Evolutionary conservation across 1,140 invertebrate genomes (phyloP).

Genomic region (Bathynomus jamesi): DNA sequence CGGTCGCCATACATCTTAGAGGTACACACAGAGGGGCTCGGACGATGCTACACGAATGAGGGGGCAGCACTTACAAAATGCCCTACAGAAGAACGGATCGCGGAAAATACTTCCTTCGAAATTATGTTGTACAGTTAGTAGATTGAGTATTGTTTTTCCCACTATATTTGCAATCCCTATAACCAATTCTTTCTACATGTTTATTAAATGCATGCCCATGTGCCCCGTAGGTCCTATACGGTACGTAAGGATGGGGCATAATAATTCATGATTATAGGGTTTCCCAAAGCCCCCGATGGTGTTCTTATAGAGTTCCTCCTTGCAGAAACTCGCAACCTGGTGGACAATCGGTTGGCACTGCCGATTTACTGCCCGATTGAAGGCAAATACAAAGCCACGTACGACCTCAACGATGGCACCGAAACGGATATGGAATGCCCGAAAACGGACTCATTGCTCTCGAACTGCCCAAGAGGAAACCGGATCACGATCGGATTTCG

Average conservation of each 20-base stretch:
- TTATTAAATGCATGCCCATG: no score
- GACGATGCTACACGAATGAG: conserved; percentile 57
- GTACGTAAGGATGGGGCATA: no score
- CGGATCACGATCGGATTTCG: conserved; percentile 52
- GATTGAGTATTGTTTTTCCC: no score
- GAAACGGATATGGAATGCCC: conserved; percentile 50
- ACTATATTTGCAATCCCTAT: no score
- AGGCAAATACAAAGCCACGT: conserved; percentile 56
- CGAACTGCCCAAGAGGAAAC: conserved; percentile 57
- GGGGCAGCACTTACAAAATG: conserved; percentile 54
- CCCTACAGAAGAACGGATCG: conserved; percentile 46
- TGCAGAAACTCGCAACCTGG: background rate
- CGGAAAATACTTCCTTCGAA: conserved; percentile 43
- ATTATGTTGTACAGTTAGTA: conserved; percentile 52
- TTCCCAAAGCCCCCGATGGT: no score
- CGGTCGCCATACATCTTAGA: conserved; percentile 56
- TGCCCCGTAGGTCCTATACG: no score
- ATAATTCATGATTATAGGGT: no score
- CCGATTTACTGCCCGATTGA: conserved; percentile 60
- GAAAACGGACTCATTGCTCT: conserved; percentile 52
- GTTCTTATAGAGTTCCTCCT: no score
- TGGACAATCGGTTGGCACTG: conserved; percentile 9
- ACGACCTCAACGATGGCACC: conserved; percentile 50
- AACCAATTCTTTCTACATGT: no score
- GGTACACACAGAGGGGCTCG: conserved; percentile 54